Conservation (phyloP, 2,888 invertebrate species). For the Ophion ellenae region DNA sequence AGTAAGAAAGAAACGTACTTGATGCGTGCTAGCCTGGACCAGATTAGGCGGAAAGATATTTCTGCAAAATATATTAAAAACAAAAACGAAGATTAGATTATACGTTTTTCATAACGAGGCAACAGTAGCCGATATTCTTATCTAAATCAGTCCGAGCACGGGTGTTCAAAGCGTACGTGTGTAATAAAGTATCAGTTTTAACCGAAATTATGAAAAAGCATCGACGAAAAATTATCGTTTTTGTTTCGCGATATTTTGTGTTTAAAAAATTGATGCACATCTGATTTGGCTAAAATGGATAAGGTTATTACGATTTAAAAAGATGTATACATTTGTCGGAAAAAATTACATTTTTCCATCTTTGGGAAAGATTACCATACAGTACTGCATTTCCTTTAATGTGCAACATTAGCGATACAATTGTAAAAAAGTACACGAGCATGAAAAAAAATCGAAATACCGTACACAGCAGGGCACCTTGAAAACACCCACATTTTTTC, state of each 20-base stretch:
- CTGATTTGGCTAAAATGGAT: too few species aligned
- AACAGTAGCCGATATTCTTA: not conserved
- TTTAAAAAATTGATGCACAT: too few species aligned
- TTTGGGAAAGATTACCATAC: too few species aligned
- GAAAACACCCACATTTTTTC: too few species aligned
- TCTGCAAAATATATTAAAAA: conserved; percentile 82
- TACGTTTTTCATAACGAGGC: not conserved
- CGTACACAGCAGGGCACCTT: too few species aligned
- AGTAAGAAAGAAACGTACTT: conserved; percentile 82
- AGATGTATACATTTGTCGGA: too few species aligned
- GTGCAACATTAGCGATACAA: too few species aligned
- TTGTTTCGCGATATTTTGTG: not conserved
- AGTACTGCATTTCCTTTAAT: too few species aligned
- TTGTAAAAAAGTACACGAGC: too few species aligned
- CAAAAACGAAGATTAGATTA: not conserved
- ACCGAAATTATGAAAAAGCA: not conserved
- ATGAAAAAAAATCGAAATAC: too few species aligned
- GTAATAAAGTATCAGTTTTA: not conserved
- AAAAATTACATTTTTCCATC: too few species aligned
- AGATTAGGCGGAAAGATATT: conserved; percentile 89
- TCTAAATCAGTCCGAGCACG: not conserved
- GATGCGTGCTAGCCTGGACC: conserved; percentile 86
- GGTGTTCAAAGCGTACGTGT: not conserved
- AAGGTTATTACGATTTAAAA: too few species aligned
- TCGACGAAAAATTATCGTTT: conserved; percentile 3